Base-by-base conservation (phyloP, 2,797 vertebrate species). In the Clamator glandarius region DNA sequence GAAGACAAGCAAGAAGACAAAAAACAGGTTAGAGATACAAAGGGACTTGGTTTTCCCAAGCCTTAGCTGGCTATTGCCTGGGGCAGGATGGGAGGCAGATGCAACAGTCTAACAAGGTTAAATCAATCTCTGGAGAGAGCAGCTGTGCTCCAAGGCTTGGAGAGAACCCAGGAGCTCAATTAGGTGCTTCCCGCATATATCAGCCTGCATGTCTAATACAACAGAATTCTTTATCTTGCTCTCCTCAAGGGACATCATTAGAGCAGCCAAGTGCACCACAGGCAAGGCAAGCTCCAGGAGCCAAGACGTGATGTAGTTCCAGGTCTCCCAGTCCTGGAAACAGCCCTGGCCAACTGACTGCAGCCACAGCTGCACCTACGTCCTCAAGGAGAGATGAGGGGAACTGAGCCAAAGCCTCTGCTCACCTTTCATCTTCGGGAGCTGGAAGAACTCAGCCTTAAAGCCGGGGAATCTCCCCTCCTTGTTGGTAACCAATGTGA, bases 401-500 rank as follows among this genome's bases (percentile, higher is more conserved):
- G 23, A 41, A 62, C 33, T 1, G 44, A 12, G 13, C 9, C 54
- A 28, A 41, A 9, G 21, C 26, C 50, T 59, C n/a, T 35, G 61
- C 98, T 97, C 97, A 99, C 99, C 96, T 95, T 36, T 93, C 67
- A 64, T 95, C 42, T 70, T 95, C 0, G 29, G 94, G 62, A 99
- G 68, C 97, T 99, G 99, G 57, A 98, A 98, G 92, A 99, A 98
- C 11, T 95, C 58, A 4, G 99, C 99, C 96, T 97, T 97, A 63
- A 99, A 99, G 9, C 99, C 99, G 0, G 99, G 99, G 82, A 96
- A 98, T 75, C 98, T 97, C 7, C 93, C 93, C 3, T 84, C 46
- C 0, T 98, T 97, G 46, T 98, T 98, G 52, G 99, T 98, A 52
- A 98, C 97, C 95, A 99, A 91, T 0, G 98, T 98, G 93, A 99